A percentile compares a stretch with the other conserved stretches of the same genome.
phyloP scores from a whole-genome alignment of 2,888 invertebrate species.

The Trissonchulus sp. region DNA sequence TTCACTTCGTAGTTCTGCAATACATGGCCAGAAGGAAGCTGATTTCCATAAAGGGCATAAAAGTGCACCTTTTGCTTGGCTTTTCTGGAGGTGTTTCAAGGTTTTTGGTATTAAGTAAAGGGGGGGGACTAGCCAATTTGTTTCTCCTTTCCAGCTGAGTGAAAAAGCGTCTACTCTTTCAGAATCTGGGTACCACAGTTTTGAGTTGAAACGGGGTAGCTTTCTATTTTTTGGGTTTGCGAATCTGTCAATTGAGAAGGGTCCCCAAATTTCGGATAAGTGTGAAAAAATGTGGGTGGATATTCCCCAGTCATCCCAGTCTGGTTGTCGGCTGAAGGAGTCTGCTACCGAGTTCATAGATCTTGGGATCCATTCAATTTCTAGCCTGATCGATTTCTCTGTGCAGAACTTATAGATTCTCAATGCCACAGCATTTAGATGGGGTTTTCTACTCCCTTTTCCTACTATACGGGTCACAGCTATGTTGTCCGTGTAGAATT shows the following conservation, averaged over 20 bases:
- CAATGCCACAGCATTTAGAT: too few relatives aligned
- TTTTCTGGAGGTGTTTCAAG: neutral
- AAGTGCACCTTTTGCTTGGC: neutral
- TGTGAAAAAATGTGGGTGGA: neutral
- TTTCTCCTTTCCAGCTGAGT: neutral
- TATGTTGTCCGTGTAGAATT: too few relatives aligned
- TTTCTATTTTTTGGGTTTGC: neutral
- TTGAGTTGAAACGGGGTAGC: slow-evolving; percentile 10
- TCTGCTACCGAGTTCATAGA: too few relatives aligned
- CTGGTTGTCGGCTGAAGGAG: too few relatives aligned
- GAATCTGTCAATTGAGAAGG: slow-evolving; percentile 4
- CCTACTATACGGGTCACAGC: too few relatives aligned
- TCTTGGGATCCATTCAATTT: too few relatives aligned
- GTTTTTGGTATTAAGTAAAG: neutral
- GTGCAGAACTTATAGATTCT: too few relatives aligned
- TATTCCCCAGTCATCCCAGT: slow-evolving; percentile 1
- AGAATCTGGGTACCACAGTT: neutral
- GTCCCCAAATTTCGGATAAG: neutral
- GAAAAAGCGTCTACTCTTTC: slow-evolving; percentile 5
- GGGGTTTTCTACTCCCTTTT: too few relatives aligned
- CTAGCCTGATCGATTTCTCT: too few relatives aligned
- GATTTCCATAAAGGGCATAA: neutral
- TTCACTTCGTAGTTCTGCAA: too few relatives aligned
- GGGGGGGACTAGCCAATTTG: neutral
- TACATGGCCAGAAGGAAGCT: slow-evolving; percentile 13